Conservation (phyloP, 1,140 invertebrate genomes). For the Calephelis virginiensis region DNA sequence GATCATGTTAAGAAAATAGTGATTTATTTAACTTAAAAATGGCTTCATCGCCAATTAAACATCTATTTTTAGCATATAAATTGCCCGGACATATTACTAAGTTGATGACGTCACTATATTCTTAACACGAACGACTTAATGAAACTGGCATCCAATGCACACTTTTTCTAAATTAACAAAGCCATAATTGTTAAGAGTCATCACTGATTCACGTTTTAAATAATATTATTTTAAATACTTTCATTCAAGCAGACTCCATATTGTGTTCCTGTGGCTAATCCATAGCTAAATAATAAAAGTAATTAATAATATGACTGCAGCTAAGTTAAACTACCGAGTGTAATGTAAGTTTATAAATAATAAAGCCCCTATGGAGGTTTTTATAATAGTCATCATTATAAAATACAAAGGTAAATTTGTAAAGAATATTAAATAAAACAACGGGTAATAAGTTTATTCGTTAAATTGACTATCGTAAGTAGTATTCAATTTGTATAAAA, state of each 20-base stretch:
- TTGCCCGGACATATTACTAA: no score
- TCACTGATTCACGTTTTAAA: slow-evolving; percentile 11
- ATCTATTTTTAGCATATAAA: no score
- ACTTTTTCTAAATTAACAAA: no score
- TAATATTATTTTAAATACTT: slow-evolving; percentile 33
- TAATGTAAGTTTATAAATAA: slow-evolving; percentile 73
- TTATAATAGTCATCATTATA: slow-evolving; percentile 73
- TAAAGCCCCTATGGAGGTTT: slow-evolving; percentile 78
- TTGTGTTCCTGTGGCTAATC: slow-evolving; percentile 70
- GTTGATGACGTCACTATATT: no score
- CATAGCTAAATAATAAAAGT: slow-evolving; percentile 57
- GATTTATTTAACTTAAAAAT: no score
- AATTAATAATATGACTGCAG: slow-evolving; percentile 67
- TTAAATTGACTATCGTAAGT: slow-evolving; percentile 76
- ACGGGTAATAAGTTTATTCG: slow-evolving; percentile 76
- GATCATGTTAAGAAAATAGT: no score
- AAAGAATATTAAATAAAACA: slow-evolving; percentile 65
- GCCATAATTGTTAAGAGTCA: neutral
- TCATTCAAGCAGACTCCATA: slow-evolving; percentile 42
- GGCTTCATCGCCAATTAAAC: no score
- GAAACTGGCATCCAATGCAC: no score
- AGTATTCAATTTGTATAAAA: slow-evolving; percentile 79
- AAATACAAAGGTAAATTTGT: slow-evolving; percentile 76
- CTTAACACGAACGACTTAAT: no score
- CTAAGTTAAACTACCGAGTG: slow-evolving; percentile 60